Evolutionary conservation across 2,888 invertebrate genomes (phyloP), one percentile per base, ranked within the genome.

Genomic region (Polietes domitor): DNA sequence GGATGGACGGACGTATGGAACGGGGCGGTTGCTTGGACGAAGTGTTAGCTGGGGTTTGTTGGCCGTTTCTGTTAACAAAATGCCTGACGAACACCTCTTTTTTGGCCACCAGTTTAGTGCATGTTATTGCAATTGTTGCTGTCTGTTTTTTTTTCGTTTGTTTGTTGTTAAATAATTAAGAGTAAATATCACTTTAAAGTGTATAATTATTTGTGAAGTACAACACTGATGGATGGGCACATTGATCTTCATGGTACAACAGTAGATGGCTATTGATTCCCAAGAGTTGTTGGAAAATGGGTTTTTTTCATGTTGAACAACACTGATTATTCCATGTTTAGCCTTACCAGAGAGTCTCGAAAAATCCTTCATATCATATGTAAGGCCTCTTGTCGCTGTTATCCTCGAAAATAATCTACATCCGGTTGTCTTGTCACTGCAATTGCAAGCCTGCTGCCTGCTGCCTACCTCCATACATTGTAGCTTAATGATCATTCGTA

Each of bases 171-270:
- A 68, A 43, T 24, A 68, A 68, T 68, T 43, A n/a, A 43, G 19
- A 24, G 12, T 7, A 68, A 43, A 68, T 43, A 68, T 43, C 68
- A 68, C 68, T 43, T 43, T n/a, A 21, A 4, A 24, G 68, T 68
- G 43, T 43, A 71, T 50, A 80, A 26, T 77, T 65, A 72, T 80
- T 65, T 75, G 72, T n/a, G 19, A 75, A 53, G 10, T 58, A 53
- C 43, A 21, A 41, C 28, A 71, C 53, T 77, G 77, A 77, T 82
- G 74, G 41, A 80, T 75, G 72, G 28, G 83, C 71, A 68, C 77
- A 80, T 72, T 84, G 80, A 80, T 83, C 83, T 77, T 70, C 37
- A 1, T 63, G 68, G 65, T 65, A n/a, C 19, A 24, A 10, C 15
- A 26, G 58, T 12, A 12, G 47, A 12, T 47, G 47, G 47, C n/a